phyloP scores from a whole-genome alignment of 1,140 invertebrate species.

The Chrysopa pallens region DNA sequence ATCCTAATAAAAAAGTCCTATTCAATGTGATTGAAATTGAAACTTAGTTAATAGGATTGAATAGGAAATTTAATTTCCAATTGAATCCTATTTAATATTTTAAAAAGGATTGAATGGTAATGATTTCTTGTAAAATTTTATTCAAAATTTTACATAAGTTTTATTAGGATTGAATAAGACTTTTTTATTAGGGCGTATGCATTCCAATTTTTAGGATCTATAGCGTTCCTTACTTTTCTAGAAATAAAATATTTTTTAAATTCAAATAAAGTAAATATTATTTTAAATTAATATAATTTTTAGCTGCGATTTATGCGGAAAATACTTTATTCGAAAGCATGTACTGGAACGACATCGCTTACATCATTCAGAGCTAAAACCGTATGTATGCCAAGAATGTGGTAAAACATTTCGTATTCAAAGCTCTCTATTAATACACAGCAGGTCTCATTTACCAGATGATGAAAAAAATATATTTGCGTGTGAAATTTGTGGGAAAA shows the following conservation, averaged over 20 bases:
- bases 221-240: not conserved
- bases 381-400: conserved; percentile 30
- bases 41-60: no score
- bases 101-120: no score
- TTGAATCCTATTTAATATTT: no score
- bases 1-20: no score
- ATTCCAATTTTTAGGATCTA: not conserved
- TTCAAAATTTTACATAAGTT: no score
- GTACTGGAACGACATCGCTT: conserved; percentile 29
- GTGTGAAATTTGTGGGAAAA: conserved; percentile 36
- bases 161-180: not conserved
- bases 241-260: not conserved
- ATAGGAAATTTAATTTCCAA: no score
- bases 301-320: conserved; percentile 33
- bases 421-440: conserved; percentile 31
- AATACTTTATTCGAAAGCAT: conserved; percentile 30
- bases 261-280: not conserved
- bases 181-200: not conserved
- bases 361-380: conserved; percentile 29
- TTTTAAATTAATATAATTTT: conserved; percentile 3
- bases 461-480: conserved; percentile 32
- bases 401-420: conserved; percentile 34
- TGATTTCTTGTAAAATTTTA: no score
- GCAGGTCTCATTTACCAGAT: conserved; percentile 31
- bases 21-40: no score